Percentiles rank a stretch among this genome's conserved stretches.
Conservation (phyloP, 2,888 invertebrate genomes). For the Orthosia gothica region DNA sequence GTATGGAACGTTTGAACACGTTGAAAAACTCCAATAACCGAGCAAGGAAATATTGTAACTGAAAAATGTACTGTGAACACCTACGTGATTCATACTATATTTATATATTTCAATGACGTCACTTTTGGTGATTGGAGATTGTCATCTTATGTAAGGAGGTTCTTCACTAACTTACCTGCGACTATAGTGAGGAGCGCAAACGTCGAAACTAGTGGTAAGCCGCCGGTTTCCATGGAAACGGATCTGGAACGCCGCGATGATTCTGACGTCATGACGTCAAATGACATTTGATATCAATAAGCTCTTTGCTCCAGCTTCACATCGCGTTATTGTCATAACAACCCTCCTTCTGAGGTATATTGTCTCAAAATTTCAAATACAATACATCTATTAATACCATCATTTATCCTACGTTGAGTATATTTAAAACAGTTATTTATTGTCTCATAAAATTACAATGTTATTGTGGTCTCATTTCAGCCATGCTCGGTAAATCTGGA, state of each 20-base stretch:
- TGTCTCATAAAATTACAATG: constrained; percentile 70
- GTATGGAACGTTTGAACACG: background rate
- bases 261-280: constrained; percentile 83
- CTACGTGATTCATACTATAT: background rate
- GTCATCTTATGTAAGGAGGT: background rate
- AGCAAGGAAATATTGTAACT: constrained; percentile 1
- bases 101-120: background rate
- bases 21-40: background rate
- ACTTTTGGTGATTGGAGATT: background rate
- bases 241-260: constrained; percentile 78
- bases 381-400: constrained; percentile 52
- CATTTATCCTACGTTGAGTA: constrained; percentile 57
- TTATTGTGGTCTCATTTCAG: constrained; percentile 75
- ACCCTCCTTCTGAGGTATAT: constrained; percentile 69
- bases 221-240: constrained; percentile 86
- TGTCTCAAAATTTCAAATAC: constrained; percentile 70
- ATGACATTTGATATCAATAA: constrained; percentile 73
- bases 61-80: background rate
- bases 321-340: constrained; percentile 76
- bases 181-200: constrained; percentile 89
- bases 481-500: constrained; percentile 76
- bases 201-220: constrained; percentile 87
- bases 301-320: constrained; percentile 72
- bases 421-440: constrained; percentile 66
- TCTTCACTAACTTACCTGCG: constrained; percentile 80